These are phyloP conservation scores for Trinorchestia longiramus DNA, from an alignment of 1,140 invertebrate genomes.

Conservation along the genomic window DNA sequence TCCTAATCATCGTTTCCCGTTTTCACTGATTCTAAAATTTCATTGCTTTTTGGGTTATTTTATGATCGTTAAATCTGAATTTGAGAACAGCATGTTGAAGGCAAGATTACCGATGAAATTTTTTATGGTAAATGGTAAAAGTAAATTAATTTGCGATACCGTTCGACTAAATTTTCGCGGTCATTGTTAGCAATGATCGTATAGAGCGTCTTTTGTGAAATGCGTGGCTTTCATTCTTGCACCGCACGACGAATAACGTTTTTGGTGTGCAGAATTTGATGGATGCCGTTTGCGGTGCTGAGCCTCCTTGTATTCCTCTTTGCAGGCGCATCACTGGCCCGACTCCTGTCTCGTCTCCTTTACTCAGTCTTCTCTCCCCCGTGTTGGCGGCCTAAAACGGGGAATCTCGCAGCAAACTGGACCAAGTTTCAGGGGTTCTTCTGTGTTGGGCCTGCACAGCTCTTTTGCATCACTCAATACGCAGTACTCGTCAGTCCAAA, in stretches of 20 bases:
- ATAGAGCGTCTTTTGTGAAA: not conserved
- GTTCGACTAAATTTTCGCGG: not conserved
- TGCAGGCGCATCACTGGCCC: conserved; percentile 39
- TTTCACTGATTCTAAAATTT: not conserved
- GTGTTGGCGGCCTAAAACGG: not conserved
- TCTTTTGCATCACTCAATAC: not conserved
- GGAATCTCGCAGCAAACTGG: not conserved
- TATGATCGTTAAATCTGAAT: not conserved
- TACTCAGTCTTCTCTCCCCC: not conserved
- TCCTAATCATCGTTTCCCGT: not conserved
- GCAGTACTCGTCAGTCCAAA: not conserved
- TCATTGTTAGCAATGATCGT: not conserved
- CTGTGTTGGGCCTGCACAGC: not conserved
- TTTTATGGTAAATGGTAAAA: not conserved
- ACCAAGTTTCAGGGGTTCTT: not conserved
- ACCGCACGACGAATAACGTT: not conserved
- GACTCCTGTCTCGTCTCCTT: conserved; percentile 19
- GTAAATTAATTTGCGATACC: not conserved
- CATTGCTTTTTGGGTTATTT: not conserved
- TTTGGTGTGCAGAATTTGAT: not conserved
- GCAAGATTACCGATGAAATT: not conserved
- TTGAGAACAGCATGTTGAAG: not conserved
- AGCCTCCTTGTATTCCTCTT: conserved; percentile 37
- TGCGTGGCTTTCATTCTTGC: not conserved
- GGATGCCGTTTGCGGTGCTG: conserved; percentile 24